These are phyloP conservation scores for Pampus argenteus DNA, from an alignment of 2,797 vertebrate species.

Conservation along the genomic window DNA sequence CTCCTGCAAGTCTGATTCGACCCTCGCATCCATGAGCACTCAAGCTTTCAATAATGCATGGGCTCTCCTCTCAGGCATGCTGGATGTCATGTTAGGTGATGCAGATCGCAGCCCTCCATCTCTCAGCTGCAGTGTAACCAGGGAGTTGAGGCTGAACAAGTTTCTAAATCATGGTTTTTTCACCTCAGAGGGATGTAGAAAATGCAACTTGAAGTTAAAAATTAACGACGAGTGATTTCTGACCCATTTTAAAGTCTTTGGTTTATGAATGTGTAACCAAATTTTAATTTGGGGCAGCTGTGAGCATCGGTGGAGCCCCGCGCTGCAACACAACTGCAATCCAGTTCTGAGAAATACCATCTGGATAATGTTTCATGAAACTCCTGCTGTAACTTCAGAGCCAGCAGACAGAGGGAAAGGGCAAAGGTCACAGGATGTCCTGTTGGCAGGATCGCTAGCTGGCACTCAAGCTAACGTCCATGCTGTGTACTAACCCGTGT, in stretches of 20 bases:
- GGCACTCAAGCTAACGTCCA: slow-evolving; percentile 16
- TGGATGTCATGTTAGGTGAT: slow-evolving; percentile 34
- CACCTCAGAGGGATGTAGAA: slow-evolving; percentile 33
- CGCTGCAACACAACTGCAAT: slow-evolving; percentile 23
- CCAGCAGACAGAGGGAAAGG: slow-evolving; percentile 14
- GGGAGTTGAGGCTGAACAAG: slow-evolving; percentile 21
- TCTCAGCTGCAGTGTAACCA: slow-evolving; percentile 22
- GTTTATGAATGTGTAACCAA: slow-evolving; percentile 34
- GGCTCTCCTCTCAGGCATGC: slow-evolving; percentile 1
- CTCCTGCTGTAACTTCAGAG: slow-evolving; percentile 35
- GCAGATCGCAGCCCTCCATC: slow-evolving; percentile 13
- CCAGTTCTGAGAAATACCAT: slow-evolving; percentile 12
- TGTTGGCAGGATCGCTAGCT: slow-evolving; percentile 32
- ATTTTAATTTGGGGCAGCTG: slow-evolving; percentile 30
- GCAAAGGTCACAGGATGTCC: slow-evolving; percentile 52
- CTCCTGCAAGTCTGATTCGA: background rate
- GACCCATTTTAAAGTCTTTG: slow-evolving; percentile 26
- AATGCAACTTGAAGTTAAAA: slow-evolving; percentile 51
- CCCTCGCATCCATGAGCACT: slow-evolving; percentile 6
- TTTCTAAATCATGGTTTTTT: slow-evolving; percentile 37
- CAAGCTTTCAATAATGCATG: slow-evolving; percentile 55
- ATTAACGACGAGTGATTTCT: slow-evolving; percentile 43
- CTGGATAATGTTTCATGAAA: slow-evolving; percentile 36
- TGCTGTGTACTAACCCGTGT: slow-evolving; percentile 5
- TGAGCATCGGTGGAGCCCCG: background rate